Evolutionary conservation across 37 sponge, comb jelly and placozoan species (phyloP), one percentile per base, ranked within the genome.

Genomic region (Cliona cf. orientalis): DNA sequence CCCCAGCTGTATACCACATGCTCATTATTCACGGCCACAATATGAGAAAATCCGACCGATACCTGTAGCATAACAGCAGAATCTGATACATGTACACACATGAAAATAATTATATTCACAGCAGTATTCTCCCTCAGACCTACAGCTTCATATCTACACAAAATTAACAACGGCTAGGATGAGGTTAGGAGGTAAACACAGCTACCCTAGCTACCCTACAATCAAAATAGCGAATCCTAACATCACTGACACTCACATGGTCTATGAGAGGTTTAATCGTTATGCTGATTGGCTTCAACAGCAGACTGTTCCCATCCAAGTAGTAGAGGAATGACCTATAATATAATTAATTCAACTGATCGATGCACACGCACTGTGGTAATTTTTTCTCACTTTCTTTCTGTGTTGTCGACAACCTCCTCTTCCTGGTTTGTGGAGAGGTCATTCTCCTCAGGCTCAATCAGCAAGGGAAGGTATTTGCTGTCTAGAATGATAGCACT

Each of bases 1-100:
- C 99, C 99, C 96, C 96, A 98, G 58, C 89, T 92, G 80, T 75
- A 95, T 32, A 92, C 97, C 26, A 71, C 53, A 37, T 81, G 66
- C 23, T 96, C 94, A 14, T 55, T 33, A 12, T 96, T 89, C 3
- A 88, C 78, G 5, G 84, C 92, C 5, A 96, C 57, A 3, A 93
- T 55, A 66, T 98, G 99, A 25, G 72, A 34, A 42, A 71, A 88
- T 0, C 95, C 95, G 33, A 98, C 86, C 17, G 96, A 46, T 21
- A 97, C 90, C 97, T 97, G 77, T 34, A 46, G 36, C 17, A 25
- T 33, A 21, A 11, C 12, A 26, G 12, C 67, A 3, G n/a, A n/a
- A n/a, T n/a, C n/a, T n/a, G n/a, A n/a, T n/a, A n/a, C n/a, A n/a
- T n/a, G n/a, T n/a, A n/a, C n/a, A n/a, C n/a, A n/a, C n/a, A n/a